phyloP scores from a whole-genome alignment of 2,113 vertebrate species.

The Centropus bengalensis region DNA sequence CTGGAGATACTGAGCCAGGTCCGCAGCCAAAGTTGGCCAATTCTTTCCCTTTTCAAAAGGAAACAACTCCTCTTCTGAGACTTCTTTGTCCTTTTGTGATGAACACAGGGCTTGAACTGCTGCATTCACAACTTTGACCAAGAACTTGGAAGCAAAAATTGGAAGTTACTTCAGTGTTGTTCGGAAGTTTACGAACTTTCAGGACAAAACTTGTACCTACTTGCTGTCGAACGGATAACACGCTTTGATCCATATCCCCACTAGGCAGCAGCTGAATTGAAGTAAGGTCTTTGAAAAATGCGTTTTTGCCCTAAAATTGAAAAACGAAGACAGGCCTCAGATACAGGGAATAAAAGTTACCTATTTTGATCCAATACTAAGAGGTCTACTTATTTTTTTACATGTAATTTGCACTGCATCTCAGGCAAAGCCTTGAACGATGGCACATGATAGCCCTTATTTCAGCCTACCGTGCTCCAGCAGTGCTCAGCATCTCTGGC shows the following conservation, averaged over 20 bases:
- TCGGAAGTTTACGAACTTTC: not conserved
- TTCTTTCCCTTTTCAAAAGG: slow-evolving; percentile 76
- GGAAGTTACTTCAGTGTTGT: not conserved
- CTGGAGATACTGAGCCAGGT: slow-evolving; percentile 88
- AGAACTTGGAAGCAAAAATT: slow-evolving; percentile 79
- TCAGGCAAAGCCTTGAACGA: not conserved
- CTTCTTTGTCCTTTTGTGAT: slow-evolving; percentile 40
- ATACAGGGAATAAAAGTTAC: not conserved
- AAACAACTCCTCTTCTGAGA: slow-evolving; percentile 26
- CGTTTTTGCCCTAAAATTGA: slow-evolving; percentile 90
- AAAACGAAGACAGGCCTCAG: not conserved
- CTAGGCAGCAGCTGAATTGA: slow-evolving; percentile 95
- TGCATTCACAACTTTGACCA: slow-evolving; percentile 85
- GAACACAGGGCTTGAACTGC: slow-evolving; percentile 82
- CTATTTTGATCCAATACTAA: not conserved
- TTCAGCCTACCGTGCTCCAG: not conserved
- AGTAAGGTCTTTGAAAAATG: slow-evolving; percentile 95
- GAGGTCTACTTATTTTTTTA: not conserved
- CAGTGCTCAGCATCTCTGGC: not conserved
- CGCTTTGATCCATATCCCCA: slow-evolving; percentile 88
- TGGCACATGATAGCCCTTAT: not conserved
- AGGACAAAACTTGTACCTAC: slow-evolving; percentile 67
- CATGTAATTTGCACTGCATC: not conserved
- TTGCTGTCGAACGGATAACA: slow-evolving; percentile 88
- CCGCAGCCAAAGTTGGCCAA: slow-evolving; percentile 87